These are phyloP conservation scores for Oligia fasciuncula DNA, from an alignment of 2,888 invertebrate genomes.

Conservation along the genomic window DNA sequence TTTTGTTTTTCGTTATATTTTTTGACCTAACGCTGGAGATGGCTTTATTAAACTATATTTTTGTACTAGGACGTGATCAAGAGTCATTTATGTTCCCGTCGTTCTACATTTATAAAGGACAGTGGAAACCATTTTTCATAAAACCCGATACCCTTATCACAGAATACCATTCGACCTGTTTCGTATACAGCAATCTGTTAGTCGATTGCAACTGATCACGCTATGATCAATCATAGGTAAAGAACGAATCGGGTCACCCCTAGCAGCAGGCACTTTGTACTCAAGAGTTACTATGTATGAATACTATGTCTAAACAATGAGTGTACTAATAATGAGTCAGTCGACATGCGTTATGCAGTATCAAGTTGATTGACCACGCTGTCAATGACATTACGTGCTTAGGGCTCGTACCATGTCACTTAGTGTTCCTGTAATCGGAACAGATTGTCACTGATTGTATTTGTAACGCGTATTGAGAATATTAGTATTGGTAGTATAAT, in stretches of 20 bases:
- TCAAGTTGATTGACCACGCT: constrained; percentile 64
- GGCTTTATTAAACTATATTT: constrained; percentile 6
- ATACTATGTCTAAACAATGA: constrained; percentile 62
- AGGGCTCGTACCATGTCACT: constrained; percentile 42
- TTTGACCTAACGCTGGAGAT: constrained; percentile 7
- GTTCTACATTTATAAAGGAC: constrained; percentile 2
- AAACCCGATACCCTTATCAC: constrained; percentile 29
- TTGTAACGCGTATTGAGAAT: constrained; percentile 9
- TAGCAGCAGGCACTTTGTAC: constrained; percentile 40
- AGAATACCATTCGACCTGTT: constrained; percentile 55
- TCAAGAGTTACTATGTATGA: constrained; percentile 53
- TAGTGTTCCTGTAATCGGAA: constrained; percentile 37
- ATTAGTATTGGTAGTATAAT: neutral
- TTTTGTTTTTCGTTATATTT: constrained; percentile 34
- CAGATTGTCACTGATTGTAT: constrained; percentile 44
- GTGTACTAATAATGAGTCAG: constrained; percentile 58
- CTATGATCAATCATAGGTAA: constrained; percentile 60
- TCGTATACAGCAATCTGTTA: constrained; percentile 55
- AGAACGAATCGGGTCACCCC: constrained; percentile 61
- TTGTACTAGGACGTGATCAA: neutral
- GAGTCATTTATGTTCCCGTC: neutral
- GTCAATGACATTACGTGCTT: constrained; percentile 61
- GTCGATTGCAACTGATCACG: constrained; percentile 64
- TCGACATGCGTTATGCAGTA: constrained; percentile 55
- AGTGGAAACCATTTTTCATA: constrained; percentile 34